Percentiles rank a stretch among this genome's conserved stretches.
phyloP scores from a whole-genome alignment of 37 sponge, comb jelly and placozoan species.

The Theonella swinhoei region DNA sequence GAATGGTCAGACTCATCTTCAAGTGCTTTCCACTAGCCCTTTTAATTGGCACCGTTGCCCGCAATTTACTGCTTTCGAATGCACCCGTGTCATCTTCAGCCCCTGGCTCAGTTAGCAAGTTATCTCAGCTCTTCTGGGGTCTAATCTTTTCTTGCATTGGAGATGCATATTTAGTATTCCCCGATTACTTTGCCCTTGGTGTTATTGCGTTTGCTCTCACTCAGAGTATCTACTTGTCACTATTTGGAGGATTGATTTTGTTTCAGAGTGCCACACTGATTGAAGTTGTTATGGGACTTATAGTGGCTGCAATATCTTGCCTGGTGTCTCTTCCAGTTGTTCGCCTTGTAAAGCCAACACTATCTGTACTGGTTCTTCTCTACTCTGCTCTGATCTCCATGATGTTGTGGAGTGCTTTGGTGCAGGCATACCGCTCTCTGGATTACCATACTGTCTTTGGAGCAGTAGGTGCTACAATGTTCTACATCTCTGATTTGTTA shows the following conservation, averaged over 20 bases:
- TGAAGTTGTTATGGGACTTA: slow-evolving; percentile 14
- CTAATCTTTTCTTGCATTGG: slow-evolving; percentile 61
- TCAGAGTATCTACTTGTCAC: slow-evolving; percentile 33
- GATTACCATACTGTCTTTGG: slow-evolving; percentile 1
- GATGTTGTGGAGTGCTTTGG: slow-evolving; percentile 58
- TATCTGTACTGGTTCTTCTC: slow-evolving; percentile 12
- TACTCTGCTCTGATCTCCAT: slow-evolving; percentile 54
- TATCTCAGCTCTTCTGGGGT: slow-evolving; percentile 17
- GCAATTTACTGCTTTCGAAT: not conserved
- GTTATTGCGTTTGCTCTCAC: slow-evolving; percentile 49
- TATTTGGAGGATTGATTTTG: slow-evolving; percentile 45
- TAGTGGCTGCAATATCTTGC: slow-evolving; percentile 17
- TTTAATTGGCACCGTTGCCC: not conserved
- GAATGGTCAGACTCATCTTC: not conserved
- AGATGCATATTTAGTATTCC: slow-evolving; percentile 52
- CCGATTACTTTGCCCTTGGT: slow-evolving; percentile 42
- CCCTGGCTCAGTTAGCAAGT: not conserved
- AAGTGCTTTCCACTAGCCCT: not conserved
- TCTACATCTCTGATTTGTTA: slow-evolving; percentile 68
- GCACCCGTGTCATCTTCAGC: not conserved
- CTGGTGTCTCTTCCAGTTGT: slow-evolving; percentile 14
- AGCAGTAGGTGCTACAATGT: slow-evolving; percentile 57
- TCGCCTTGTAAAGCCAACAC: slow-evolving; percentile 9
- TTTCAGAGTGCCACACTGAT: not conserved
- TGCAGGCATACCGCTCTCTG: not conserved